Conservation (phyloP, 2,797 vertebrate species). For the Microctenopoma steveboyesi region DNA sequence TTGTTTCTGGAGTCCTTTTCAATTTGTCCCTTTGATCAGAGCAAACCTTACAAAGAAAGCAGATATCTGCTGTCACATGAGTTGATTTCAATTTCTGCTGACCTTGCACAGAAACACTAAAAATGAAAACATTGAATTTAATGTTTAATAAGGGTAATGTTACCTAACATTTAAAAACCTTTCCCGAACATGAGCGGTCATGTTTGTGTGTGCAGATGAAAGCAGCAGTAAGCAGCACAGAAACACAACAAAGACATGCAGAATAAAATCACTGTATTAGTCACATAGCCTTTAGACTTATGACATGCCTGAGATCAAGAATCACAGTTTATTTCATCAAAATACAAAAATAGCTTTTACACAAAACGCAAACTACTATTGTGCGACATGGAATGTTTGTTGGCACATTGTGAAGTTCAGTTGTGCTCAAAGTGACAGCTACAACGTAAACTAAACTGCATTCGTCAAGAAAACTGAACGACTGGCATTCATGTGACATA, state of each 20-base stretch:
- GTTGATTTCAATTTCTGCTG: no score
- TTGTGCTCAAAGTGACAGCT: constrained; percentile 3
- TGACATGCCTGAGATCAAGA: constrained; percentile 46
- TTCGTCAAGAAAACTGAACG: not conserved
- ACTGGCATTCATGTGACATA: no score
- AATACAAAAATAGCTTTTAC: constrained; percentile 71
- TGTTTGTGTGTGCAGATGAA: not conserved
- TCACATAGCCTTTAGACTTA: constrained; percentile 21
- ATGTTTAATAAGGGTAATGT: no score
- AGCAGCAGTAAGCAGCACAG: not conserved
- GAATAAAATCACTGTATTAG: constrained; percentile 23
- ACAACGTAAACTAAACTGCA: constrained; percentile 6
- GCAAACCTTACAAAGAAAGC: no score
- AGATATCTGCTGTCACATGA: no score
- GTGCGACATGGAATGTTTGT: not conserved
- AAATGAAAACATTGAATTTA: no score
- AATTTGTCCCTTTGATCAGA: no score
- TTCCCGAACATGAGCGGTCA: not conserved
- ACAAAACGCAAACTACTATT: constrained; percentile 6
- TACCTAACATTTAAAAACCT: no score
- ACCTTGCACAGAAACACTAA: no score
- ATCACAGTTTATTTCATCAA: constrained; percentile 49
- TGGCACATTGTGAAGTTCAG: not conserved
- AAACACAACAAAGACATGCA: not conserved
- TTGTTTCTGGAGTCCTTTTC: not conserved